These are phyloP conservation scores for Micromussa lordhowensis DNA, from an alignment of 92 coral and sea anemone genomes.

Conservation along the genomic window DNA sequence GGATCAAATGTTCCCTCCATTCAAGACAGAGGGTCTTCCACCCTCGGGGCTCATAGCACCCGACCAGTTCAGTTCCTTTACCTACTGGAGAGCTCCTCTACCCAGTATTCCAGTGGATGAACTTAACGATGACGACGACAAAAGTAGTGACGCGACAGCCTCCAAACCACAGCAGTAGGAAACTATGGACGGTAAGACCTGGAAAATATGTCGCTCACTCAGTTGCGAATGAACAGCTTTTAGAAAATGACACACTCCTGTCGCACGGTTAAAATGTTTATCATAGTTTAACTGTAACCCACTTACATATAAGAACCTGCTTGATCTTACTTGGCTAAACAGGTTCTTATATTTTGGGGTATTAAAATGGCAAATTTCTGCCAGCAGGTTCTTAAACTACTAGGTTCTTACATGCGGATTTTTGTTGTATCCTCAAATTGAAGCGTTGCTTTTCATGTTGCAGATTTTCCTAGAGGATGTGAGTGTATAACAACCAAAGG, in stretches of 20 bases:
- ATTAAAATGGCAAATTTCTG: too few species aligned
- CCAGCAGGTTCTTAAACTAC: too few species aligned
- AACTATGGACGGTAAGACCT: constrained; percentile 19
- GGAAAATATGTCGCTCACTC: neutral
- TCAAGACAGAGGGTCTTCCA: constrained; percentile 62
- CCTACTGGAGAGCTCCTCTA: constrained; percentile 96
- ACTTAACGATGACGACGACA: constrained; percentile 33
- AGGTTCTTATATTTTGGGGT: too few species aligned
- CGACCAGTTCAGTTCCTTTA: constrained; percentile 96
- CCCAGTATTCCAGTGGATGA: constrained; percentile 63
- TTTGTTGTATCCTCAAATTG: too few species aligned
- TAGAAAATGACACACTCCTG: too few species aligned
- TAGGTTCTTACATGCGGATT: too few species aligned
- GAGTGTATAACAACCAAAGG: constrained; percentile 3
- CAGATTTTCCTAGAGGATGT: constrained; percentile 8
- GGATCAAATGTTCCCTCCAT: constrained; percentile 99
- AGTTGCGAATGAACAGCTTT: too few species aligned
- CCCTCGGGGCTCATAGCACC: constrained; percentile 83
- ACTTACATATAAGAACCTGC: too few species aligned
- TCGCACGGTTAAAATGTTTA: too few species aligned
- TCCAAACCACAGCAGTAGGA: neutral
- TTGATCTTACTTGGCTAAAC: too few species aligned
- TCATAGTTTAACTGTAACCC: too few species aligned
- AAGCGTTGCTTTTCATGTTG: neutral
- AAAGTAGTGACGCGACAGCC: constrained; percentile 48